Base-by-base conservation (phyloP, 92 coral and sea anemone species). In the Bergia sp. region DNA sequence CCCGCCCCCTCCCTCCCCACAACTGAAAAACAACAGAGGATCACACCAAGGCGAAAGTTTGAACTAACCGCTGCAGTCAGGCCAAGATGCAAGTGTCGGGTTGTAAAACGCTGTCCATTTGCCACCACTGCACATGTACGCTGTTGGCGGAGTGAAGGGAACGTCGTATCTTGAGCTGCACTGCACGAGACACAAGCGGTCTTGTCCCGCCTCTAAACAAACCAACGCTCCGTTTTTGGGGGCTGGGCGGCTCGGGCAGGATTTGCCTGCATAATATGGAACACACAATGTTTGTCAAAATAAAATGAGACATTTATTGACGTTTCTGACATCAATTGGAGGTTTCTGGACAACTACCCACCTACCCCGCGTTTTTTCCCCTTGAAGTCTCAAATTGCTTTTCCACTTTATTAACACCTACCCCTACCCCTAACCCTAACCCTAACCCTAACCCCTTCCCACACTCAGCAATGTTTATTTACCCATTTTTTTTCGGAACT, bases 21-120 rank as follows among this genome's bases (percentile, higher is more conserved):
- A 47, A 6, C 20, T 11, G 65, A 3, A 1, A 11, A 1, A 57
- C 65, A 3, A 2, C 65, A 16, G 18, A 16, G 53, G 4, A 61
- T 18, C 23, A 20, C 67, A 16, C n/a, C 5, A 15, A 61, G 67
- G 1, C 23, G 23, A 61, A 3, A 61, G 67, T 61, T 61, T 61
- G 67, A 61, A 61, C 69, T 61, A 61, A 61, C 69, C 69, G 69
- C 69, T 61, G 23, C 69, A 61, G 69, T 61, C 69, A 20, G 69
- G 69, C 69, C 69, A 61, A 20, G 69, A 18, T 16, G 23, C 18
- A 2, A 2, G 69, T 16, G 0, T 6, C 5, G 69, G 29, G 0
- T 2, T 61, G 16, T 10, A 8, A 1, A 61, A 61, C 69, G 69
- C 11, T 61, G 0, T 61, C 69, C 69, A 61, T 23, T 20, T 61